Evolutionary conservation across 53 echinoderm and acorn worm genomes (phyloP).

Genomic region (Astropecten irregularis): DNA sequence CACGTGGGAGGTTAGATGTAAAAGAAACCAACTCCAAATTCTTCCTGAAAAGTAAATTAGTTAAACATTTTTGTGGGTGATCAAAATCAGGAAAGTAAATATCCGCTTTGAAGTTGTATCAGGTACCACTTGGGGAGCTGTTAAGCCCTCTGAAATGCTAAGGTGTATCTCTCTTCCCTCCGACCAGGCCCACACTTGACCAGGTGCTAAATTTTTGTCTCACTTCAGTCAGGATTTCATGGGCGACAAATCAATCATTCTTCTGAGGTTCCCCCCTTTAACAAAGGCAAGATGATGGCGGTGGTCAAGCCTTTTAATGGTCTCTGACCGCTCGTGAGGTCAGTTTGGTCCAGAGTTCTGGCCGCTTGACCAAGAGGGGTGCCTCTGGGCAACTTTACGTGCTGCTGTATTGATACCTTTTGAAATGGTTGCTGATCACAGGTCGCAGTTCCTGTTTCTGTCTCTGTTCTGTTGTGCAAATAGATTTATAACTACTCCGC

Average conservation of each 20-base stretch:
- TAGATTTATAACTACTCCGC: constrained; percentile 3
- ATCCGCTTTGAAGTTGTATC: constrained; percentile 2
- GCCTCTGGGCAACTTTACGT: too few relatives aligned
- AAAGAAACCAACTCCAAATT: background rate
- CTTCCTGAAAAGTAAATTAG: background rate
- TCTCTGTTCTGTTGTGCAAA: background rate
- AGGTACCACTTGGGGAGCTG: background rate
- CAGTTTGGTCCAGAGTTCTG: too few relatives aligned
- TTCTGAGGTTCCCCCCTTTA: background rate
- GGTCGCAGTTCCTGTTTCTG: too few relatives aligned
- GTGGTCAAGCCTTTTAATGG: constrained; percentile 17
- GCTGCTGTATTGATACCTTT: too few relatives aligned
- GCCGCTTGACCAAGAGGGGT: too few relatives aligned
- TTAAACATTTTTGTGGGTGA: background rate
- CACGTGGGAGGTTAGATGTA: constrained; percentile 19
- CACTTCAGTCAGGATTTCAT: background rate
- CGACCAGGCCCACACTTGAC: constrained; percentile 20
- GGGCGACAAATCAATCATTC: constrained; percentile 24
- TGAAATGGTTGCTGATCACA: too few relatives aligned
- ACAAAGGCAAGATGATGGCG: background rate
- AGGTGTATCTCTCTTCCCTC: background rate
- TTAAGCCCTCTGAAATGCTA: background rate
- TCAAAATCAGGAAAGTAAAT: too few relatives aligned
- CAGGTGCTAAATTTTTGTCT: constrained; percentile 40
- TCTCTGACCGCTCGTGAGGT: too few relatives aligned